phyloP scores from a whole-genome alignment of 2,113 vertebrate species.

The Vanacampus margaritifer region DNA sequence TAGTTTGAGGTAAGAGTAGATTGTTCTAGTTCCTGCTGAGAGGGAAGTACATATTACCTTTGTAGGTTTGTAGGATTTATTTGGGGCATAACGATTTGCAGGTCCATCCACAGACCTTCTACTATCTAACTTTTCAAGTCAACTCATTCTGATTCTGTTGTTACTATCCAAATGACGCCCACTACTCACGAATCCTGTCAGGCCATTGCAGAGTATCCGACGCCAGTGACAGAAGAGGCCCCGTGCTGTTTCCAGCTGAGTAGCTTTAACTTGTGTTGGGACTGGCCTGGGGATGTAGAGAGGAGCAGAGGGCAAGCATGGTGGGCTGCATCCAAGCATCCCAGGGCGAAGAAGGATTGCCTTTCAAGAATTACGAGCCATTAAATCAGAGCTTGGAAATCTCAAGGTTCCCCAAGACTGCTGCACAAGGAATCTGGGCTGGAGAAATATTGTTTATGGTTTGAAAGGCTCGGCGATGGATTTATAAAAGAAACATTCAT shows the following conservation, averaged over 20 bases:
- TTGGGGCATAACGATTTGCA: neutral
- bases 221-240: conserved; percentile 45
- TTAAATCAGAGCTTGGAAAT: conserved; percentile 97
- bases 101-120: too few species aligned
- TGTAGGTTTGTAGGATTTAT: neutral
- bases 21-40: too few species aligned
- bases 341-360: conserved; percentile 74
- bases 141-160: neutral
- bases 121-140: neutral
- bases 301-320: conserved; percentile 52
- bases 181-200: conserved; percentile 30
- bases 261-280: conserved; percentile 56
- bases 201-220: conserved; percentile 26
- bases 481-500: conserved; percentile 87
- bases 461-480: conserved; percentile 78
- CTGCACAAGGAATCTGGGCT: conserved; percentile 93
- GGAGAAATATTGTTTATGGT: conserved; percentile 95
- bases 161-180: neutral
- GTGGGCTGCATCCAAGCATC: conserved; percentile 56
- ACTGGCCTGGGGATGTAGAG: conserved; percentile 50
- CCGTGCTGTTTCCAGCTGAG: conserved; percentile 56
- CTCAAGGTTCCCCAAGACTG: conserved; percentile 98
- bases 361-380: conserved; percentile 88
- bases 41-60: too few species aligned
- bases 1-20: too few species aligned